Base-by-base conservation (phyloP, 2,113 vertebrate genomes). In the Grus americana region DNA sequence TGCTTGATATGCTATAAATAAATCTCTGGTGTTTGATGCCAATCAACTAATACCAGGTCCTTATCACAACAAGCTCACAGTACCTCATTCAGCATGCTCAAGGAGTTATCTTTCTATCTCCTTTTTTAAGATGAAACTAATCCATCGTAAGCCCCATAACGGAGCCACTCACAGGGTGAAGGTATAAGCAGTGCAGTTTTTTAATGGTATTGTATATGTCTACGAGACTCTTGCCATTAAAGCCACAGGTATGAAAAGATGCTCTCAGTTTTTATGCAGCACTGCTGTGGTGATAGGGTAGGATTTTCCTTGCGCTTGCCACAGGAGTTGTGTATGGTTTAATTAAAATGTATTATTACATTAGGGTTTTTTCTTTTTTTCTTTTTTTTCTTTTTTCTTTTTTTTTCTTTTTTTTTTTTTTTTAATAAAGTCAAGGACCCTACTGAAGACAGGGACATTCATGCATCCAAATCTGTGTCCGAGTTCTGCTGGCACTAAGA, bases 111-210 rank as follows among this genome's bases (percentile, higher is more conserved):
- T 87, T 89, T 87, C 73, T 68, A 65, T 54, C 73, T 95, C 26
- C 38, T 55, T 82, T 79, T 87, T 87, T 42, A 85, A 93, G 62
- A 73, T 26, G n/a, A 66, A 93, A 72, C 46, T 81, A 94, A 91
- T 85, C 61, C 83, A 94, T 87, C 92, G 83, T 89, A 96, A 95
- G 23, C 49, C 67, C 32, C 59, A 17, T 79, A 91, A 95, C 80
- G 73, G 49, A 95, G 19, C 63, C 62, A 79, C 76, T 97, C 74
- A 58, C 32, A 79, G 36, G 38, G 54, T 67, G 73, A 89, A 85
- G 57, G 46, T 82, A 58, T 89, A 92, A 95, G 40, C 42, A 47
- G 61, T 76, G 40, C 9, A 32, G 67, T 46, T 94, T 96, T 87
- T 36, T 88, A 88, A 85, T 61, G 3, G 40, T 47, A 50, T 34